Evolutionary conservation across 2,797 vertebrate species (phyloP).

Genomic region (Threskiornis aethiopicus): DNA sequence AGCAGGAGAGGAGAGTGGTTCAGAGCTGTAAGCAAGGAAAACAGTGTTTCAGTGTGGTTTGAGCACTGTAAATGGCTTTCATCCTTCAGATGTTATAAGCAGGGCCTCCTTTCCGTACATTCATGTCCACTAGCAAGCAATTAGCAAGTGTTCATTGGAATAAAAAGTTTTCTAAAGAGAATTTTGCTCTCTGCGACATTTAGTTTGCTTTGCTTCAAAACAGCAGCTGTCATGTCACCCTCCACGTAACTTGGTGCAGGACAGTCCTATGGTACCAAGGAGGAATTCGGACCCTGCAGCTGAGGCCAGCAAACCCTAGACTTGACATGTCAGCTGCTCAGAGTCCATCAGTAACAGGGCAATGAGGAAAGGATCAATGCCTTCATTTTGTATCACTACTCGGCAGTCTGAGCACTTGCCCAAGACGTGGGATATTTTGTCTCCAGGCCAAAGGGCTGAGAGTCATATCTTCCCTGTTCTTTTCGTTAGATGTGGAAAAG

Average conservation of each 20-base stretch:
- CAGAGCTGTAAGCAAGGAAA: not conserved
- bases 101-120: not conserved
- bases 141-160: constrained; percentile 2
- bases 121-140: not conserved
- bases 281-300: fast-evolving
- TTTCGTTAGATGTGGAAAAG: not conserved
- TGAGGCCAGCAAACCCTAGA: not conserved
- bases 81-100: not conserved
- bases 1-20: not conserved
- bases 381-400: not conserved
- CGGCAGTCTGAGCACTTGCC: not conserved
- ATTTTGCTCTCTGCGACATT: not conserved
- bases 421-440: not conserved
- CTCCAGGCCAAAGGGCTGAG: not conserved
- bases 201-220: not conserved
- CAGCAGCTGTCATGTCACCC: not conserved
- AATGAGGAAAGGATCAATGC: not conserved
- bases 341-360: not conserved
- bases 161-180: constrained; percentile 9
- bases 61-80: not conserved
- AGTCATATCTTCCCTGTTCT: not conserved
- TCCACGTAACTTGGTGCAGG: not conserved
- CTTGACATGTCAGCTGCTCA: not conserved
- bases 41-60: not conserved
- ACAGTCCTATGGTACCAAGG: not conserved